Evolutionary conservation across 2,113 vertebrate species (phyloP), one percentile per base, ranked within the genome.

Genomic region (Philantomba maxwellii): DNA sequence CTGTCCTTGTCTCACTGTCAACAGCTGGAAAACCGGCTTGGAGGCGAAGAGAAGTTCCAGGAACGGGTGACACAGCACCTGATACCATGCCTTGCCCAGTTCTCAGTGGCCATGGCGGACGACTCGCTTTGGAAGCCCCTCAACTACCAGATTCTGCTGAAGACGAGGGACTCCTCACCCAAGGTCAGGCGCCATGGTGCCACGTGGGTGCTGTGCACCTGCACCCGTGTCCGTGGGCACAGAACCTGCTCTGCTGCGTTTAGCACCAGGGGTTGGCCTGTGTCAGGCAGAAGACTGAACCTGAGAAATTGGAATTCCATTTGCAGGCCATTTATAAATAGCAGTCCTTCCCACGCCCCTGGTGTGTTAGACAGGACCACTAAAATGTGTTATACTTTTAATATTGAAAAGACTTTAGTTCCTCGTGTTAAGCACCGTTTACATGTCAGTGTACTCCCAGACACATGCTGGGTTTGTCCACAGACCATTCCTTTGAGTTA

Each of bases 71-170:
- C 98, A 7, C 64, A 96, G 83, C 99, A 99, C 96, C 98, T 99
- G 97, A 98, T 99, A 8, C 99, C 99, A 0, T 99, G 99, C 96
- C 96, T 99, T 28, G 99, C 99, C 39, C 99, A 99, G 98, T 99
- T 99, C 97, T 98, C 99, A 1, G 99, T 99, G 73, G 99, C 99
- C 43, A 96, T 99, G 98, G 98, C 99, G 1, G 99, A 99, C 10
- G 99, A 99, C 97, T 98, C 99, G 0, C 99, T 99, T 55, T 99
- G 99, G 99, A 99, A 99, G 94, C 99, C 99, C 3, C 98, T 99
- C 12, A 99, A 99, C 98, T 99, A 99, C 97, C 99, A 99, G 97
- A 98, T 99, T 96, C 99, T 99, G 30, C 98, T 99, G 39, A 99
- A 99, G 98, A 99, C 98, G 12, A 98, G 99, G 66, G 99, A 99